These are phyloP conservation scores for Psittacus erithacus DNA, from an alignment of 2,113 vertebrate genomes.

Conservation along the genomic window DNA sequence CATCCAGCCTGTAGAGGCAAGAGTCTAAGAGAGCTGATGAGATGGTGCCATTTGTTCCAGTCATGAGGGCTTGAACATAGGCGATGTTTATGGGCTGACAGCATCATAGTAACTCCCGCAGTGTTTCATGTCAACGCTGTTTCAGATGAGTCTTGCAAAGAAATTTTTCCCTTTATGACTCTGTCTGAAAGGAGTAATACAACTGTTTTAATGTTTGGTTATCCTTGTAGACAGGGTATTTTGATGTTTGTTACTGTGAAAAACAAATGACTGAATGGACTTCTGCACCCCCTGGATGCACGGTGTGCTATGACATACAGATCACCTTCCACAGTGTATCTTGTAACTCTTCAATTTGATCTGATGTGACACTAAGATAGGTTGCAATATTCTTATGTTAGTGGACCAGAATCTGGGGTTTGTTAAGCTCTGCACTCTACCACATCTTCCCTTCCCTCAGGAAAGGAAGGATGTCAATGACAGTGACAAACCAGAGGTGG, in stretches of 20 bases:
- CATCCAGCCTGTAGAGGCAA: conserved; percentile 20
- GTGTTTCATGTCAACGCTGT: background rate
- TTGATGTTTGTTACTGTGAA: background rate
- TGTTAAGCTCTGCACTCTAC: background rate
- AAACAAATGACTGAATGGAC: background rate
- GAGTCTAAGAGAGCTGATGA: conserved; percentile 5
- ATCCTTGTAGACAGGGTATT: background rate
- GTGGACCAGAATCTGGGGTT: background rate
- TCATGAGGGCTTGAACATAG: conserved; percentile 4
- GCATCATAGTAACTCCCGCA: background rate
- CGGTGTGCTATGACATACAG: background rate
- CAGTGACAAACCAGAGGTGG: background rate
- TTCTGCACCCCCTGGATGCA: background rate
- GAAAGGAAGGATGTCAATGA: background rate
- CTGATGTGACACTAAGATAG: background rate
- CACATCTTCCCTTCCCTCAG: rapidly evolving
- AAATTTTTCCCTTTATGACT: conserved; percentile 13
- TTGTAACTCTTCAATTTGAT: background rate
- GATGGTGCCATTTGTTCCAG: conserved; percentile 32
- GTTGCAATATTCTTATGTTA: background rate
- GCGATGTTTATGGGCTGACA: conserved; percentile 9
- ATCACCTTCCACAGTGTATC: background rate
- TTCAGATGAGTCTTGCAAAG: conserved; percentile 16
- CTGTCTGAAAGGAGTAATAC: background rate
- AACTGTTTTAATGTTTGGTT: background rate